Percentiles rank a stretch among this genome's conserved stretches.
These are phyloP conservation scores for Cylas formicarius DNA, from an alignment of 1,140 invertebrate species.

Conservation along the genomic window DNA sequence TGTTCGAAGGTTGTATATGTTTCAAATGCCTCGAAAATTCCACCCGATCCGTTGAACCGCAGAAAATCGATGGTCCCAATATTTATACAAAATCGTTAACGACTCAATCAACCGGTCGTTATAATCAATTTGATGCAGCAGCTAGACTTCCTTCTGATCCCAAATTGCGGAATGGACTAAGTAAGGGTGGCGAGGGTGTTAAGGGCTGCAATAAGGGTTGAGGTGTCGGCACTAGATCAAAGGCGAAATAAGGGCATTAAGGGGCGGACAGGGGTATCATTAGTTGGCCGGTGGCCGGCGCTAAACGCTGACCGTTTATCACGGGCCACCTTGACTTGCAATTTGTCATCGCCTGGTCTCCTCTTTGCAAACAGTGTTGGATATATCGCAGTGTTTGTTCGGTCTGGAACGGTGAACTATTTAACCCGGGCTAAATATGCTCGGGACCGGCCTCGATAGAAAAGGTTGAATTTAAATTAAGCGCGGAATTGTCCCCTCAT, in stretches of 20 bases:
- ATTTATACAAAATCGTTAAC: constrained; percentile 11
- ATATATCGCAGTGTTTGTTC: constrained; percentile 35
- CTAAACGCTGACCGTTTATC: constrained; percentile 40
- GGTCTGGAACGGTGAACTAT: constrained; percentile 13
- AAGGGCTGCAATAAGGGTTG: constrained; percentile 15
- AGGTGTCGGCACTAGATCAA: constrained; percentile 40
- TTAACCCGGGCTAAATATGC: constrained; percentile 10
- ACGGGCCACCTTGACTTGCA: constrained; percentile 38
- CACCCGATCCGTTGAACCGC: background rate
- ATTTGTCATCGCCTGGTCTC: constrained; percentile 38
- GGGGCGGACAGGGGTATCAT: constrained; percentile 38
- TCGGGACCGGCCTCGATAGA: background rate
- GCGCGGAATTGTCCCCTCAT: too few relatives aligned
- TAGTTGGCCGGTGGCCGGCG: constrained; percentile 37
- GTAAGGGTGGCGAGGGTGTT: constrained; percentile 5
- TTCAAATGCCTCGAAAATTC: background rate
- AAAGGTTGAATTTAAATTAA: too few relatives aligned
- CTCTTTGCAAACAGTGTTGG: constrained; percentile 33
- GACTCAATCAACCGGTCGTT: constrained; percentile 16
- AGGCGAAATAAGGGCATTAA: constrained; percentile 39
- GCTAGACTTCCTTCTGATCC: too few relatives aligned
- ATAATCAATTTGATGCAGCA: constrained; percentile 22
- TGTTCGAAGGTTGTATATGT: too few relatives aligned
- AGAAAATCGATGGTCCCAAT: background rate
- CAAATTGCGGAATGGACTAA: too few relatives aligned